Percentiles rank a stretch among this genome's conserved stretches.
Evolutionary conservation across 2,113 vertebrate species (phyloP).

Genomic region (Pollachius pollachius): DNA sequence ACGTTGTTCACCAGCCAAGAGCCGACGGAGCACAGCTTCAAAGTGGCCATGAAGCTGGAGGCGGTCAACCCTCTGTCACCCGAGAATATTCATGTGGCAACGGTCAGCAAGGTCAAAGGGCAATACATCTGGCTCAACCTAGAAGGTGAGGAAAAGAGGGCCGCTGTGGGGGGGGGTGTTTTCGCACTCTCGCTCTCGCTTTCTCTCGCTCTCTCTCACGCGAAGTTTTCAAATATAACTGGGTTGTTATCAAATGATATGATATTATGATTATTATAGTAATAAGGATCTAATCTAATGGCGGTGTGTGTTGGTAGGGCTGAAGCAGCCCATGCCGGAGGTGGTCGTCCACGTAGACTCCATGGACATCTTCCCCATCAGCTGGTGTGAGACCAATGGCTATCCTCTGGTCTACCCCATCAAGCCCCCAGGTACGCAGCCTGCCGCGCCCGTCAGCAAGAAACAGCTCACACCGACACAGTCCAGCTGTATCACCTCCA

Average conservation of each 20-base stretch:
- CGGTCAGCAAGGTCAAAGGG: constrained; percentile 85
- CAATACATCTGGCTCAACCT: constrained; percentile 92
- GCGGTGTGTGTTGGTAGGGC: constrained; percentile 69
- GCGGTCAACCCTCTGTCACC: constrained; percentile 89
- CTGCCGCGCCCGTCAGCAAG: neutral
- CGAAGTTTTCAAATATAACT: too few species aligned
- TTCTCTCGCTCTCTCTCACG: too few species aligned
- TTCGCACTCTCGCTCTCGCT: neutral
- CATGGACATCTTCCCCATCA: constrained; percentile 93
- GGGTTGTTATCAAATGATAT: too few species aligned
- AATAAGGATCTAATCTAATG: too few species aligned
- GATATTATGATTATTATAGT: too few species aligned
- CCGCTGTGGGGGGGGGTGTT: constrained; percentile 3
- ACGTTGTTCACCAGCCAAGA: constrained; percentile 71
- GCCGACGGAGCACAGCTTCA: constrained; percentile 85
- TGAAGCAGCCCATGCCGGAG: constrained; percentile 88
- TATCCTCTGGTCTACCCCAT: constrained; percentile 87
- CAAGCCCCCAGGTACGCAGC: constrained; percentile 81
- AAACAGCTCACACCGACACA: too few species aligned
- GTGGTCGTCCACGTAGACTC: constrained; percentile 92
- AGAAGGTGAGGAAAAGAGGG: constrained; percentile 77
- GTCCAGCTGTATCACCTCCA: too few species aligned
- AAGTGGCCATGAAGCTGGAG: constrained; percentile 95
- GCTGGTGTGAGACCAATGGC: constrained; percentile 98
- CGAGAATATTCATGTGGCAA: constrained; percentile 91